These are phyloP conservation scores for Epicampocera succincta DNA, from an alignment of 2,888 invertebrate species.

Conservation along the genomic window DNA sequence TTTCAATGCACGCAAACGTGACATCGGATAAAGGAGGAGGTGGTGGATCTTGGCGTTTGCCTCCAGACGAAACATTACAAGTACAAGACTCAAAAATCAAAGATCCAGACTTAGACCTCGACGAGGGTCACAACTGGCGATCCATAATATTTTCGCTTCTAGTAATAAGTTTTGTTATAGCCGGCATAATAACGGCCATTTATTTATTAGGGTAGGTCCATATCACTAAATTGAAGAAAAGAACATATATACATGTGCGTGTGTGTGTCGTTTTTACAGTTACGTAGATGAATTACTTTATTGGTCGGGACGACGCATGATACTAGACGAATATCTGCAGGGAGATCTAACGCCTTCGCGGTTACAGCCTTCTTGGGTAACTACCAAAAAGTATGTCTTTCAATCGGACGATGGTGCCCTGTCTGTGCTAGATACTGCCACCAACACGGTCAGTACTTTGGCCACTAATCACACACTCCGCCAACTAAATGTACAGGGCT, in stretches of 20 bases:
- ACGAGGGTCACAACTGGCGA: constrained; percentile 94
- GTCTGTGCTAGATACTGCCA: constrained; percentile 89
- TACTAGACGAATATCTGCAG: constrained; percentile 91
- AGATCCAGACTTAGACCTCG: constrained; percentile 89
- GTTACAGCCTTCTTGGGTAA: constrained; percentile 91
- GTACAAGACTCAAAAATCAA: constrained; percentile 94
- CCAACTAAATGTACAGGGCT: constrained; percentile 93
- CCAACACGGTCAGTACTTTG: constrained; percentile 89
- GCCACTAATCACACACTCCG: constrained; percentile 94
- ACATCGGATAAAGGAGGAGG: constrained; percentile 90
- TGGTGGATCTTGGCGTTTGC: constrained; percentile 92
- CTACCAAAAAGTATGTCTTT: constrained; percentile 91
- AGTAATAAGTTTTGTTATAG: constrained; percentile 93
- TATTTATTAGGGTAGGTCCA: constrained; percentile 90
- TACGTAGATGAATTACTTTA: constrained; percentile 94
- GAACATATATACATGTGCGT: not conserved
- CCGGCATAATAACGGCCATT: constrained; percentile 93
- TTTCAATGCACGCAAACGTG: constrained; percentile 92
- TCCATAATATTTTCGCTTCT: constrained; percentile 93
- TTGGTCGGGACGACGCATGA: constrained; percentile 93
- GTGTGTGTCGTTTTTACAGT: constrained; percentile 79
- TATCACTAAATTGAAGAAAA: not conserved
- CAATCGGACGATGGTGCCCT: constrained; percentile 93
- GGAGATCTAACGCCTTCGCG: constrained; percentile 88
- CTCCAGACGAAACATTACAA: constrained; percentile 95